Percentiles rank a stretch among this genome's conserved stretches.
These are phyloP conservation scores for Diarsia mendica DNA, from an alignment of 2,888 invertebrate species.

Conservation along the genomic window DNA sequence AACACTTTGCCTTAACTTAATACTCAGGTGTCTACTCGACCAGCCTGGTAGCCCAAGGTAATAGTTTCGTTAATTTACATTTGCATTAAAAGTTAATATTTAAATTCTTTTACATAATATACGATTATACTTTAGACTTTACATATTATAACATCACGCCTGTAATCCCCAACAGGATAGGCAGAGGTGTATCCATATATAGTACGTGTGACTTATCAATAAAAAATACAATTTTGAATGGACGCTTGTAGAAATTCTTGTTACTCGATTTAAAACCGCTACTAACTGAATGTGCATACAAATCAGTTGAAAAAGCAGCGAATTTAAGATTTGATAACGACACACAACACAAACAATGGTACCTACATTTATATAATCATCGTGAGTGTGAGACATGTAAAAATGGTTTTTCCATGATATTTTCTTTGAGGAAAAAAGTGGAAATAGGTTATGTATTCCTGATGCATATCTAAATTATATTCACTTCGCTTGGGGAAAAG, in stretches of 20 bases:
- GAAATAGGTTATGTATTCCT: not conserved
- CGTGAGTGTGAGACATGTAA: no score
- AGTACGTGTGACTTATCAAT: not conserved
- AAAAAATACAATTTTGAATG: no score
- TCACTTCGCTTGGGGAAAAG: not conserved
- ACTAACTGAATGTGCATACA: not conserved
- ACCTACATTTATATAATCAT: no score
- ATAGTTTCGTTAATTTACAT: not conserved
- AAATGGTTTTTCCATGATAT: not conserved
- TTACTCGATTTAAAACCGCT: not conserved
- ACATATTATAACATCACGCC: no score
- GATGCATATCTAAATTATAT: conserved; percentile 23
- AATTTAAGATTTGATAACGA: not conserved
- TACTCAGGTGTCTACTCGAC: no score
- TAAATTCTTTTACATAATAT: no score
- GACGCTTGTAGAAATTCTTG: not conserved
- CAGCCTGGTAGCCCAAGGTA: no score
- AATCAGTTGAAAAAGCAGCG: not conserved
- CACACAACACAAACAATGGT: not conserved
- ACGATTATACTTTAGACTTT: no score
- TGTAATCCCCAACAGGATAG: no score
- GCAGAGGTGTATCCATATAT: not conserved
- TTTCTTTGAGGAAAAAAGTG: not conserved
- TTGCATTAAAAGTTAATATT: not conserved
- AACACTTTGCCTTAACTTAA: no score